Conservation (phyloP, 2,888 invertebrate species). For the Slavum lentiscoides region DNA sequence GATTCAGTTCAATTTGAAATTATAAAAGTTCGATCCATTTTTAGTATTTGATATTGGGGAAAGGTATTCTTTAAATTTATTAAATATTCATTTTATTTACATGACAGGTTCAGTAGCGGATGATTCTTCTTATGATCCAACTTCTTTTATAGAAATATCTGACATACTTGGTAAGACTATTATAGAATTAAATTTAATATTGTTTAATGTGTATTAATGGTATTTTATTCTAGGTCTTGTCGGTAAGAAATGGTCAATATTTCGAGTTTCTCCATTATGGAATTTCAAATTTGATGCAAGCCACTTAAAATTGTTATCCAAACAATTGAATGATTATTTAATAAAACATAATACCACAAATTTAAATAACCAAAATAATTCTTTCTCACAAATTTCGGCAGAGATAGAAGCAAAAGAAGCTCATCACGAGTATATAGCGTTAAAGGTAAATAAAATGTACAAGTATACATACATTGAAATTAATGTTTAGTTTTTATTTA, state of each 20-base stretch:
- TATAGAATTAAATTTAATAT: not conserved
- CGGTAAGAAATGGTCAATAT: conserved; percentile 59
- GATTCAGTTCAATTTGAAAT: no score
- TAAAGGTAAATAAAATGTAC: conserved; percentile 23
- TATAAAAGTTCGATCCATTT: no score
- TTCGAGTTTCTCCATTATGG: conserved; percentile 59
- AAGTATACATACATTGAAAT: not conserved
- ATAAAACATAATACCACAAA: not conserved
- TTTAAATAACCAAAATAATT: not conserved
- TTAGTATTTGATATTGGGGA: no score
- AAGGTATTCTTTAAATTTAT: not conserved
- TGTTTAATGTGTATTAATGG: not conserved
- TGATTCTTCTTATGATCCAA: conserved; percentile 13
- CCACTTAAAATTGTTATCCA: conserved; percentile 14
- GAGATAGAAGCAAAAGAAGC: conserved; percentile 30
- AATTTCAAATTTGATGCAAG: conserved; percentile 56
- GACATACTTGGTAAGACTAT: conserved; percentile 24
- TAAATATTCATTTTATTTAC: conserved; percentile 13
- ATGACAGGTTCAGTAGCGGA: conserved; percentile 19
- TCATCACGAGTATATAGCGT: conserved; percentile 31
- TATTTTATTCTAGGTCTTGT: conserved; percentile 58
- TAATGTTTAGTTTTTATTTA: not conserved
- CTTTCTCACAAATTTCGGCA: not conserved
- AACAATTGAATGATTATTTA: conserved; percentile 14
- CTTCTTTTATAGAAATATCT: conserved; percentile 42